Evolutionary conservation across 2,113 vertebrate species (phyloP).

Genomic region (Chaenogobius annularis): DNA sequence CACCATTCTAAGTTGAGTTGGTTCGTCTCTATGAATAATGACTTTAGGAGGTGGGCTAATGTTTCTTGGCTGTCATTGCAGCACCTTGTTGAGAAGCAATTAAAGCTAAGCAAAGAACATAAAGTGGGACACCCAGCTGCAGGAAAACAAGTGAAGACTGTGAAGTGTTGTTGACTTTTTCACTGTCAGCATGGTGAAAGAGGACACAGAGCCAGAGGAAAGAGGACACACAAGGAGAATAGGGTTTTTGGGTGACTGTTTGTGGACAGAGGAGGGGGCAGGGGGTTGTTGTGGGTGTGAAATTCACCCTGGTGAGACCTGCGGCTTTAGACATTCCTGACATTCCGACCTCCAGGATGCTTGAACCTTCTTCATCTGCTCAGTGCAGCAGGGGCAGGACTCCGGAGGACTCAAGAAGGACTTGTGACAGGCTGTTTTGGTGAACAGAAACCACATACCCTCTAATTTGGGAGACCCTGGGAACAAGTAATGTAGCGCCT

Average conservation of each 20-base stretch:
- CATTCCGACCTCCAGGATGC: slow-evolving; percentile 74
- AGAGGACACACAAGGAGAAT: slow-evolving; percentile 39
- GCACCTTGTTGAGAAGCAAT: slow-evolving; percentile 65
- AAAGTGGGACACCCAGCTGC: slow-evolving; percentile 43
- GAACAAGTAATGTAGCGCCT: slow-evolving; percentile 61
- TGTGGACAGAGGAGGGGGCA: slow-evolving; percentile 28
- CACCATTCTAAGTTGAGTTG: slow-evolving; percentile 2
- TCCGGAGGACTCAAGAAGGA: slow-evolving; percentile 36
- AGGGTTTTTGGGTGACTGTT: slow-evolving; percentile 17
- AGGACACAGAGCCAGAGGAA: slow-evolving; percentile 38
- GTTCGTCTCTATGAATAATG: slow-evolving; percentile 8
- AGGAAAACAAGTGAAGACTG: slow-evolving; percentile 48
- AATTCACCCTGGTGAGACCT: slow-evolving; percentile 74
- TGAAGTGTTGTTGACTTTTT: slow-evolving; percentile 62
- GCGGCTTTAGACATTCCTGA: slow-evolving; percentile 72
- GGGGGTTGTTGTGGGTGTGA: slow-evolving; percentile 64
- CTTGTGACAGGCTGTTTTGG: slow-evolving; percentile 52
- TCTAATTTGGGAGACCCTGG: slow-evolving; percentile 73
- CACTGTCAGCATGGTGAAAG: slow-evolving; percentile 58
- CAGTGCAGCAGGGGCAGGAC: slow-evolving; percentile 59
- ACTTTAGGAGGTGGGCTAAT: slow-evolving; percentile 34
- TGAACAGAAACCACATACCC: slow-evolving; percentile 58
- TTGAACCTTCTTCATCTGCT: slow-evolving; percentile 58
- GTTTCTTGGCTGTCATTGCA: slow-evolving; percentile 16
- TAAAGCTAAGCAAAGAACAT: slow-evolving; percentile 52